Conservation (phyloP, 1,140 invertebrate genomes). For the Acyrthosiphon pisum region DNA sequence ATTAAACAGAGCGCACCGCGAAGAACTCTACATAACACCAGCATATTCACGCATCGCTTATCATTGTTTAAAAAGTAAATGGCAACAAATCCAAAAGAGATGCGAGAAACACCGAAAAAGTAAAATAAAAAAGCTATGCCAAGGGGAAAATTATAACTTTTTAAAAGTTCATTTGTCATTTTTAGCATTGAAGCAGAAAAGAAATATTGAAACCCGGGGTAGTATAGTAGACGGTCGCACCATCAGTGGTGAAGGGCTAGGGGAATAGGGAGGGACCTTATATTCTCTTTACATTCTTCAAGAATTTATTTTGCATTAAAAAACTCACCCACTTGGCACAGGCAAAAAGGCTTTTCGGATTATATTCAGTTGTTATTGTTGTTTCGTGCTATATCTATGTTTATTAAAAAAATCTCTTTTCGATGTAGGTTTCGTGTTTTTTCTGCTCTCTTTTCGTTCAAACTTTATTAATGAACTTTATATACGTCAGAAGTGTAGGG, state of each 20-base stretch:
- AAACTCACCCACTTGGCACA: constrained; percentile 42
- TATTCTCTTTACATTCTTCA: constrained; percentile 18
- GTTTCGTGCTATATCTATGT: constrained; percentile 34
- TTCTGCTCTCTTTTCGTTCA: neutral
- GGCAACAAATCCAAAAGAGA: constrained; percentile 36
- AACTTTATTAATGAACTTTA: constrained; percentile 56
- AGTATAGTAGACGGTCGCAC: neutral
- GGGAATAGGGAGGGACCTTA: constrained; percentile 6
- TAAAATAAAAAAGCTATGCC: constrained; percentile 16
- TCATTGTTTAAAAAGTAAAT: constrained; percentile 31
- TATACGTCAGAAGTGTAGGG: constrained; percentile 33
- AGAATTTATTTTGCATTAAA: constrained; percentile 55
- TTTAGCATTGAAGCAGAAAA: constrained; percentile 52
- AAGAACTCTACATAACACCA: neutral
- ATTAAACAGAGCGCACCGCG: neutral
- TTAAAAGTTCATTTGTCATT: constrained; percentile 57
- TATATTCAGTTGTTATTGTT: constrained; percentile 50
- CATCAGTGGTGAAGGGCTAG: neutral
- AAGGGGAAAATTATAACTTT: constrained; percentile 52
- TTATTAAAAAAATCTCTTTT: constrained; percentile 56
- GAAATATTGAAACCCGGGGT: constrained; percentile 56
- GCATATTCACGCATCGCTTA: constrained; percentile 9
- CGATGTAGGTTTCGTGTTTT: constrained; percentile 43
- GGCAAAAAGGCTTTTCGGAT: constrained; percentile 50
- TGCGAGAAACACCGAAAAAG: neutral